Conservation (phyloP, 1,140 invertebrate genomes). For the Plutomurus gul region DNA sequence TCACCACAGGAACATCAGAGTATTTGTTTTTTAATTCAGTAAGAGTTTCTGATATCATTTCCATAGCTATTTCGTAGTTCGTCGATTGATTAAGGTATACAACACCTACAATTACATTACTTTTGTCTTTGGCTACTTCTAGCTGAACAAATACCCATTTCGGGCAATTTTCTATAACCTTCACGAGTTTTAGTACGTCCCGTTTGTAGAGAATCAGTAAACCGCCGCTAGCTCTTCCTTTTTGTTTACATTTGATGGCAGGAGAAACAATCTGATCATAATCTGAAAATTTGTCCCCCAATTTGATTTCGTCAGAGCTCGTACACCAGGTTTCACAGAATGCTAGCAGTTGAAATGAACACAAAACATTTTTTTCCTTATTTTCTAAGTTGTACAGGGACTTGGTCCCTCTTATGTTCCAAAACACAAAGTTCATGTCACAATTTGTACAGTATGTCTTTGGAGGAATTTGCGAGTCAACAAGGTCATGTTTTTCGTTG, state of each 20-base stretch:
- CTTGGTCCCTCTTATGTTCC: background rate
- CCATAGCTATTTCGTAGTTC: background rate
- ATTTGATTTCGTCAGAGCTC: background rate
- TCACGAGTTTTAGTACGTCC: background rate
- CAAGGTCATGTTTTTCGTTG: background rate
- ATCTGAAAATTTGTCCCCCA: background rate
- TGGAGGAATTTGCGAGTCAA: background rate
- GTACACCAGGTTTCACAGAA: background rate
- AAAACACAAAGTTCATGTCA: no score
- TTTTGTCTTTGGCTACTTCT: background rate
- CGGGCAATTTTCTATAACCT: background rate
- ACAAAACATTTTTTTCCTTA: background rate
- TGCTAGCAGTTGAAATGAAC: background rate
- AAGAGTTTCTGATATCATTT: background rate
- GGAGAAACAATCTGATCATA: background rate
- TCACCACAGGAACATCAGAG: background rate
- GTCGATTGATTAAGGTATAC: background rate
- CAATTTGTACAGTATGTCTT: no score
- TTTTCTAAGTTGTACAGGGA: background rate
- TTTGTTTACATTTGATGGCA: background rate
- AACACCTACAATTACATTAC: background rate
- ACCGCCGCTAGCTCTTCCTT: background rate
- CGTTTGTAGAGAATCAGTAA: background rate
- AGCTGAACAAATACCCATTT: background rate
- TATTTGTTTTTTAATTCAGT: background rate